phyloP scores from a whole-genome alignment of 2,113 vertebrate species.

The Psophia crepitans region DNA sequence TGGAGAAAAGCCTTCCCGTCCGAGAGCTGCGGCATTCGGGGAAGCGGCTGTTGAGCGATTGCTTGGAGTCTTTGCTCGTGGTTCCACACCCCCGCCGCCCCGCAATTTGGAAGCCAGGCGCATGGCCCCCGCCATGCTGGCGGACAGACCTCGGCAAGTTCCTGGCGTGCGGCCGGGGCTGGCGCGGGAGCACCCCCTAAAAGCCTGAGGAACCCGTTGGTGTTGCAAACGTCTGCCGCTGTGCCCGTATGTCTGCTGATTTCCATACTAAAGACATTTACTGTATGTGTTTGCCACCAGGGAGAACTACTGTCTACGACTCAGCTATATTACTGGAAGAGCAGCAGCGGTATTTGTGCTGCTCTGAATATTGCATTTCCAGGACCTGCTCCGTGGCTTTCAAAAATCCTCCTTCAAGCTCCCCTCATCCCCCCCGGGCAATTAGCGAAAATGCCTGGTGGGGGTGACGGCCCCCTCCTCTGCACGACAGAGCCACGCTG shows the following conservation, averaged over 20 bases:
- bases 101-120: accelerated
- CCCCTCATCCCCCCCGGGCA: not conserved
- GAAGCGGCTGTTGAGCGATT: not conserved
- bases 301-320: slow-evolving; percentile 43
- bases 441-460: not conserved
- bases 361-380: slow-evolving; percentile 32
- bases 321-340: slow-evolving; percentile 64
- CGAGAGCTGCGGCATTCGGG: not conserved
- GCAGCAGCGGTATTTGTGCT: not conserved
- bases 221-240: not conserved
- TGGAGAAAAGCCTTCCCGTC: not conserved
- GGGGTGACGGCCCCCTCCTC: not conserved
- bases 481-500: accelerated
- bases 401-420: not conserved
- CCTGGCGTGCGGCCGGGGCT: not conserved
- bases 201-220: not conserved
- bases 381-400: slow-evolving; percentile 30
- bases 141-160: accelerated
- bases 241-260: slow-evolving; percentile 25
- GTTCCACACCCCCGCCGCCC: not conserved
- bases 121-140: accelerated
- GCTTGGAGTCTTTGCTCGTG: not conserved
- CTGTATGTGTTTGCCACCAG: slow-evolving; percentile 42
- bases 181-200: not conserved
- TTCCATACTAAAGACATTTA: slow-evolving; percentile 60